Evolutionary conservation across 2,797 vertebrate genomes (phyloP).

Genomic region (Sus cebifrons): DNA sequence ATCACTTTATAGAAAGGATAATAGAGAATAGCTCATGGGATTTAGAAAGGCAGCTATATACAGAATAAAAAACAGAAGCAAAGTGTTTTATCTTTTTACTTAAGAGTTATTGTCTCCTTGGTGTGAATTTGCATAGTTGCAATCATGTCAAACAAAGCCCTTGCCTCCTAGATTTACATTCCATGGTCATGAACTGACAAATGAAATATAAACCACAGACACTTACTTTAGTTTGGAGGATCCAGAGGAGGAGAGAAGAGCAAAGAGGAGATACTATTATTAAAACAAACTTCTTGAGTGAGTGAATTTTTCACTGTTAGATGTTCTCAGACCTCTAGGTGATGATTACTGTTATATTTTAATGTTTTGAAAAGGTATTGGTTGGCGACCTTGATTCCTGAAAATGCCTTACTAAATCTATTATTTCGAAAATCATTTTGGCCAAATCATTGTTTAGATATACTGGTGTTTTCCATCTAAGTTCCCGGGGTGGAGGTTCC

Average conservation of each 20-base stretch:
- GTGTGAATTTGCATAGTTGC: slow-evolving; percentile 52
- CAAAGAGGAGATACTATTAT: background rate
- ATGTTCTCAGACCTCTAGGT: background rate
- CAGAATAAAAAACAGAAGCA: background rate
- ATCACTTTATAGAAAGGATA: slow-evolving; percentile 57
- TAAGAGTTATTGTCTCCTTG: slow-evolving; percentile 57
- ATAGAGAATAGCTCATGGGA: background rate
- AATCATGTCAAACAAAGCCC: slow-evolving; percentile 37
- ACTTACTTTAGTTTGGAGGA: slow-evolving; percentile 50
- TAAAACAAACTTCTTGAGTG: background rate
- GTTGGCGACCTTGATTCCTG: background rate
- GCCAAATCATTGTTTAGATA: background rate
- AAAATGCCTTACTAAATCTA: background rate
- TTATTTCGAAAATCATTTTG: slow-evolving; percentile 39
- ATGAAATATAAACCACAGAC: slow-evolving; percentile 38
- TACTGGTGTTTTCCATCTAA: background rate
- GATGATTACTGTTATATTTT: background rate
- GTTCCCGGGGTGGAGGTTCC: background rate
- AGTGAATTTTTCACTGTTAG: background rate
- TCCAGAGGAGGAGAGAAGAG: background rate
- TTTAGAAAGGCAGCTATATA: slow-evolving; percentile 1
- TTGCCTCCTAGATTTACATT: background rate
- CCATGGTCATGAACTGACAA: slow-evolving; percentile 60
- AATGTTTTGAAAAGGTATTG: slow-evolving; percentile 32
- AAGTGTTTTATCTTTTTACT: slow-evolving; percentile 55